Conservation (phyloP, 2,888 invertebrate genomes). For the Dynastes maya region DNA sequence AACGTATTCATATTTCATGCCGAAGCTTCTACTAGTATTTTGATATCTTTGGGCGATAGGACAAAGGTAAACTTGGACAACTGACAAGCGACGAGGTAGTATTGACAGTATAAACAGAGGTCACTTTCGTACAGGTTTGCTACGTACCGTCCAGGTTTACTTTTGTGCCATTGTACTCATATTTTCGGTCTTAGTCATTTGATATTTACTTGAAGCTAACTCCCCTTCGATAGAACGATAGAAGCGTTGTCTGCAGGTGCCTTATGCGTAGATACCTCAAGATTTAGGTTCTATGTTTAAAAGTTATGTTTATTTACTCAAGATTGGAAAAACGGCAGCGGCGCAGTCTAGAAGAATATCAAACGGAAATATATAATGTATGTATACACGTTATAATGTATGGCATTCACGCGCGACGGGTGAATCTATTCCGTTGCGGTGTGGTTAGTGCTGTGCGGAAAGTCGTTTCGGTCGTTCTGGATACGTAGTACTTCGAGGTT, state of each 20-base stretch:
- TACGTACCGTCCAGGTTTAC: too few species aligned
- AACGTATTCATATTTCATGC: too few species aligned
- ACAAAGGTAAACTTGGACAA: too few species aligned
- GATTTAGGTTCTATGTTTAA: slow-evolving; percentile 29
- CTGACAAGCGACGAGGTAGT: too few species aligned
- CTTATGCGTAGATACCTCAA: neutral
- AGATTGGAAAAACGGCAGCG: slow-evolving; percentile 25
- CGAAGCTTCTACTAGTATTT: too few species aligned
- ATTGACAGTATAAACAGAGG: too few species aligned
- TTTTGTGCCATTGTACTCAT: neutral
- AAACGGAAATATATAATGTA: slow-evolving; percentile 16
- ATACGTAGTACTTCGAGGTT: neutral
- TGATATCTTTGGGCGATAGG: too few species aligned
- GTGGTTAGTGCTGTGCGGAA: slow-evolving; percentile 3
- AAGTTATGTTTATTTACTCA: slow-evolving; percentile 39
- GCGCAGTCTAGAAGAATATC: slow-evolving; percentile 12
- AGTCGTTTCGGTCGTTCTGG: neutral
- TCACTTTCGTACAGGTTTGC: too few species aligned
- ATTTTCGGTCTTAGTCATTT: slow-evolving; percentile 3
- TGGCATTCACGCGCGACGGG: slow-evolving; percentile 7
- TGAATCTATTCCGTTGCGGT: slow-evolving; percentile 24
- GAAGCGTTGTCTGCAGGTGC: neutral
- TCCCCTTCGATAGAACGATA: too few species aligned
- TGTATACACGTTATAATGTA: too few species aligned
- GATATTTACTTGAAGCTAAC: too few species aligned